These are phyloP conservation scores for Cheilosia vernalis DNA, from an alignment of 2,888 invertebrate species.

Conservation along the genomic window DNA sequence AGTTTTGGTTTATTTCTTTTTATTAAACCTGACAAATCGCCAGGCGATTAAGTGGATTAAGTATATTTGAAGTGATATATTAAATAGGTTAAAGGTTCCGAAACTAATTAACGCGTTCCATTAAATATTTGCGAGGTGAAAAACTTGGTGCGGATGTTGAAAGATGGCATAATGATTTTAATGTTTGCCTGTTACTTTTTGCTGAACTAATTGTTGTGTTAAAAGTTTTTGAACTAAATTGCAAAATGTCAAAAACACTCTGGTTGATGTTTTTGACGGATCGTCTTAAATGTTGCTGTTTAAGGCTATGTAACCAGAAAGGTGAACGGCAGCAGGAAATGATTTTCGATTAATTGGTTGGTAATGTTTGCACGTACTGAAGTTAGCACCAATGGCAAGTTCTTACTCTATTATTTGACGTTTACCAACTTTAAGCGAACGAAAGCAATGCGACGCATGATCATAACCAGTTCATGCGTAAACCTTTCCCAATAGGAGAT, in stretches of 20 bases:
- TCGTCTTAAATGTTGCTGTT: background rate
- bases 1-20: background rate
- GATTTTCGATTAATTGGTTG: too few species aligned
- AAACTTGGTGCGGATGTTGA: background rate
- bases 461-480: too few species aligned
- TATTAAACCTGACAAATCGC: conserved; percentile 46
- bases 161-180: background rate
- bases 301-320: too few species aligned
- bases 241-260: background rate
- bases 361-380: too few species aligned
- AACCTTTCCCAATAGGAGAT: too few species aligned
- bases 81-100: conserved; percentile 17
- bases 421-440: too few species aligned
- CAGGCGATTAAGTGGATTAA: conserved; percentile 27
- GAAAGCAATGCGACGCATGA: too few species aligned
- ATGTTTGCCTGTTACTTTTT: background rate
- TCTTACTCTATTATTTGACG: too few species aligned
- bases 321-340: too few species aligned
- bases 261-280: background rate
- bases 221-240: conserved; percentile 11
- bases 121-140: conserved; percentile 6
- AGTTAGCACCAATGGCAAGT: too few species aligned
- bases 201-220: background rate
- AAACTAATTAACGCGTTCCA: conserved; percentile 33
- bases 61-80: conserved; percentile 15